A percentile compares a stretch with the other conserved stretches of the same genome.
These are phyloP conservation scores for Scomber japonicus DNA, from an alignment of 2,113 vertebrate genomes.

Conservation along the genomic window DNA sequence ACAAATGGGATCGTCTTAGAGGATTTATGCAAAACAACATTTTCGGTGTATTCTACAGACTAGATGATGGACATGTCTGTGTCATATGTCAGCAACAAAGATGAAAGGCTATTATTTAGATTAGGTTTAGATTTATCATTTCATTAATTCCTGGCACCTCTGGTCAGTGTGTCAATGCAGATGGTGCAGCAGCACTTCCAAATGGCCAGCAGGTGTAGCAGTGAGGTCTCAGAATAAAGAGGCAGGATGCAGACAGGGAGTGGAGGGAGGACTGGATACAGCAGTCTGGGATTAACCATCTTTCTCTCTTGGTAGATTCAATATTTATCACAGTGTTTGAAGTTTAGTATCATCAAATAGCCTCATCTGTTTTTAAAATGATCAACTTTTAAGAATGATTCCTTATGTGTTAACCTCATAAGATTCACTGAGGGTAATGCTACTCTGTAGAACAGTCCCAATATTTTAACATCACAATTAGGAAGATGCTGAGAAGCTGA, in stretches of 20 bases:
- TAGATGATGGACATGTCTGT: conserved; percentile 60
- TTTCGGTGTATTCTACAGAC: conserved; percentile 2
- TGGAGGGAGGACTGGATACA: conserved; percentile 34
- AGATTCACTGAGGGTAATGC: not conserved
- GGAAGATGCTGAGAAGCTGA: not conserved
- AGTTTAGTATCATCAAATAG: conserved; percentile 29
- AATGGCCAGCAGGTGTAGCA: conserved; percentile 80
- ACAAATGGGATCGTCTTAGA: conserved; percentile 37
- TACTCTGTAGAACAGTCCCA: not conserved
- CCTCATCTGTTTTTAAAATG: conserved; percentile 21
- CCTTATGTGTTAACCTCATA: not conserved
- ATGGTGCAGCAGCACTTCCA: conserved; percentile 42
- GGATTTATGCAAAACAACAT: conserved; percentile 62
- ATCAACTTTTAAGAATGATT: not conserved
- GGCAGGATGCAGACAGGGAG: conserved; percentile 30
- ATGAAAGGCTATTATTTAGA: conserved; percentile 61
- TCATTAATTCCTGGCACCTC: conserved; percentile 24
- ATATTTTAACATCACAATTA: conserved; percentile 6
- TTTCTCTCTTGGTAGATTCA: conserved; percentile 17
- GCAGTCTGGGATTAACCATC: conserved; percentile 56
- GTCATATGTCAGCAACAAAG: conserved; percentile 44
- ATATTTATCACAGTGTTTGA: conserved; percentile 37
- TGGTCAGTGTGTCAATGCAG: conserved; percentile 12
- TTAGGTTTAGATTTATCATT: conserved; percentile 50
- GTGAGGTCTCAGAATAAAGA: conserved; percentile 62